Evolutionary conservation across 2,797 vertebrate genomes (phyloP).

Genomic region (Cyclura pinguis): DNA sequence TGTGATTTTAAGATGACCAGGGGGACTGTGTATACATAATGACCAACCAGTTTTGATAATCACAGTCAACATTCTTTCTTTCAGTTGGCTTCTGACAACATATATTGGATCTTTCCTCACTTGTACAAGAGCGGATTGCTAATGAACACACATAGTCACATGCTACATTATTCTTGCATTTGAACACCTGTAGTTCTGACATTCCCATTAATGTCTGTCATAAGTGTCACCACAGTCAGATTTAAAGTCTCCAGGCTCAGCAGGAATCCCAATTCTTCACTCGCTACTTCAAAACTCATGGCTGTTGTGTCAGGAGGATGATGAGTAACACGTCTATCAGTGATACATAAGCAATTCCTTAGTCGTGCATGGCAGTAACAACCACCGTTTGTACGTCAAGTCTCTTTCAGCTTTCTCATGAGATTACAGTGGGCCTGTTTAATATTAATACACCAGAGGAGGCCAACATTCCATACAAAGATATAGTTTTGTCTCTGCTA

Average conservation of each 20-base stretch:
- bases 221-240: neutral
- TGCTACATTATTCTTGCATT: conserved; percentile 8
- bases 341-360: neutral
- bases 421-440: neutral
- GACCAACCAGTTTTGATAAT: neutral
- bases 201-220: conserved; percentile 2
- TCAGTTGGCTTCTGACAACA: conserved; percentile 14
- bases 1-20: too few species aligned
- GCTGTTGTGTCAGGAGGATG: neutral
- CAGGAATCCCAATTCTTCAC: conserved; percentile 6
- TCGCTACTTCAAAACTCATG: neutral
- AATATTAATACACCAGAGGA: conserved; percentile 2
- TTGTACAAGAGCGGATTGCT: neutral
- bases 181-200: conserved; percentile 6
- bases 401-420: conserved; percentile 10
- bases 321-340: neutral
- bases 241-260: neutral
- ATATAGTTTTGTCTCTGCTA: neutral
- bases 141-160: neutral
- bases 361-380: neutral
- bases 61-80: conserved; percentile 19
- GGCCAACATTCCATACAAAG: neutral
- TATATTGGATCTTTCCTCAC: neutral
- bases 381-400: neutral
- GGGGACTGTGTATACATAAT: neutral